A percentile compares a stretch with the other conserved stretches of the same genome.
Evolutionary conservation across 2,797 vertebrate genomes (phyloP).

Genomic region (Silurus lanzhouensis): DNA sequence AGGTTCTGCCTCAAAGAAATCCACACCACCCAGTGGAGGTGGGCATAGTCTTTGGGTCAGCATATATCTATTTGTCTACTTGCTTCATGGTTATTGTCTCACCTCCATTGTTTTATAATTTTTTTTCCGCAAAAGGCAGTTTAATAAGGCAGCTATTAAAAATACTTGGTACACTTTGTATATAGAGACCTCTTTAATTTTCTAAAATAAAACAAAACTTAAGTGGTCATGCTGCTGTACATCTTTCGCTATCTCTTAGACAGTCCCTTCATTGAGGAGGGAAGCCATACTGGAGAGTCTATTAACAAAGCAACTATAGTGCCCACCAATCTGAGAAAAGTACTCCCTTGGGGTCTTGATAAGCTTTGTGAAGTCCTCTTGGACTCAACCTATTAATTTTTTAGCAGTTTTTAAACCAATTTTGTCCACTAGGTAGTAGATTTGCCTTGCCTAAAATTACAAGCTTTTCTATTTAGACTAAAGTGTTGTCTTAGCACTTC

Average conservation of each 20-base stretch:
- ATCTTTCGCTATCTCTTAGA: background rate
- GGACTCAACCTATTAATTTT: background rate
- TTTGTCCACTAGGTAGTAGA: background rate
- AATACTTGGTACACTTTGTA: background rate
- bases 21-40: background rate
- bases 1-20: background rate
- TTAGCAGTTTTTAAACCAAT: background rate
- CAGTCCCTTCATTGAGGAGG: background rate
- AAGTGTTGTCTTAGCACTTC: background rate
- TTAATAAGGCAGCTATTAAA: background rate
- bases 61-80: no score
- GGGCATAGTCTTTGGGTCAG: background rate
- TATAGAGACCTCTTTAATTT: no score
- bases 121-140: background rate
- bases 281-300: background rate
- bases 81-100: background rate
- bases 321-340: background rate
- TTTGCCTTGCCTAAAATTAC: background rate
- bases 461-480: background rate
- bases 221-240: background rate
- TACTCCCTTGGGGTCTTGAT: background rate
- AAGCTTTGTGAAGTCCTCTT: background rate
- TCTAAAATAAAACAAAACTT: no score
- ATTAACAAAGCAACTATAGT: background rate
- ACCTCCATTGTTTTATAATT: background rate